Evolutionary conservation across 2,113 vertebrate genomes (phyloP).

Genomic region (Plotosus lineatus): DNA sequence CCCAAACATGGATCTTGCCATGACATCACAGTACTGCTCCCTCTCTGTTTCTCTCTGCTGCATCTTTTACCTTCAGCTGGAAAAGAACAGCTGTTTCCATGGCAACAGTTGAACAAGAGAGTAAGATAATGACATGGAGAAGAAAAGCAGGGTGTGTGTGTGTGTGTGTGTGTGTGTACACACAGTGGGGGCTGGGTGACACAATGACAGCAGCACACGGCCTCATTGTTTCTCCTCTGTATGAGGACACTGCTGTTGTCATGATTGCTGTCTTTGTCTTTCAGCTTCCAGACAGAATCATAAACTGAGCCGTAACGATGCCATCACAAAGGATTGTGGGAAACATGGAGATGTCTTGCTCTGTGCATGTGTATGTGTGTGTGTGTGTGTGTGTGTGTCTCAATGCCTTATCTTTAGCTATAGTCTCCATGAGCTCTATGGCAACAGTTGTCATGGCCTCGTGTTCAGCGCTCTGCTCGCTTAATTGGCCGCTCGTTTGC

Average conservation of each 20-base stretch:
- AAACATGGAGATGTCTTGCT: not conserved
- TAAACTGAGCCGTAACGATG: not conserved
- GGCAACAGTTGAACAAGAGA: conserved; percentile 48
- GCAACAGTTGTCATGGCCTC: conserved; percentile 62
- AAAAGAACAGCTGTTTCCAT: conserved; percentile 59
- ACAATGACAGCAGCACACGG: conserved; percentile 17
- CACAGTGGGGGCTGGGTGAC: not conserved
- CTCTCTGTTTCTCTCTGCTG: conserved; percentile 2
- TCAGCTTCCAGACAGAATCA: conserved; percentile 11
- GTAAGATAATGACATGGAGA: conserved; percentile 51
- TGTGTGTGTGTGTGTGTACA: conserved; percentile 25
- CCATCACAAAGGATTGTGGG: conserved; percentile 17
- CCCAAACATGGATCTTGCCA: conserved; percentile 51
- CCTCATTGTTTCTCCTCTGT: conserved; percentile 37
- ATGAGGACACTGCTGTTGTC: not conserved
- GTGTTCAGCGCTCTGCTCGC: conserved; percentile 12
- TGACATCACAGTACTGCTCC: conserved; percentile 49
- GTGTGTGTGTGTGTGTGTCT: not conserved
- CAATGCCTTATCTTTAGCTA: conserved; percentile 59
- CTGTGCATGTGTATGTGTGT: not conserved
- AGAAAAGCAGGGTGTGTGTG: conserved; percentile 36
- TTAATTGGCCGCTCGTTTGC: conserved; percentile 48
- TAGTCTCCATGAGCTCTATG: conserved; percentile 56
- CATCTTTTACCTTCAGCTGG: conserved; percentile 50
- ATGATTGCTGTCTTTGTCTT: not conserved